Conservation (phyloP, 1,140 invertebrate genomes). For the Atta texana region DNA sequence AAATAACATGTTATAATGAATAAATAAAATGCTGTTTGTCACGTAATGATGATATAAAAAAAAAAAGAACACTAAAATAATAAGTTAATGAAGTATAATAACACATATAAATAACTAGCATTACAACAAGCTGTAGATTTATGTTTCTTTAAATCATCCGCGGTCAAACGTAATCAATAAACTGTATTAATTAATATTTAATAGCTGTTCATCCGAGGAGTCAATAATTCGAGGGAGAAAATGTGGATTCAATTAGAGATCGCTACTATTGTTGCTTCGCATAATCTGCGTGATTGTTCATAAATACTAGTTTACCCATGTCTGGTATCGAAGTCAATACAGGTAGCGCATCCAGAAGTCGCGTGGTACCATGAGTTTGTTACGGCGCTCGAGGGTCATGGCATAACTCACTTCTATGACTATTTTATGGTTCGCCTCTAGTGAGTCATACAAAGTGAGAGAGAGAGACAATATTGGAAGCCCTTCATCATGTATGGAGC, state of each 20-base stretch:
- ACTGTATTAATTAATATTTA: conserved; percentile 20
- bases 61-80: not conserved
- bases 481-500: conserved; percentile 78
- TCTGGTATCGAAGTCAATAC: conserved; percentile 27
- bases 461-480: conserved; percentile 79
- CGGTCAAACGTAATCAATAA: conserved; percentile 9
- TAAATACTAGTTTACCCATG: conserved; percentile 13
- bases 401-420: conserved; percentile 79
- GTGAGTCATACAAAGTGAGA: conserved; percentile 78
- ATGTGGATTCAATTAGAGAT: conserved; percentile 31
- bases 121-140: conserved; percentile 23
- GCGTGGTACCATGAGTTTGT: conserved; percentile 62
- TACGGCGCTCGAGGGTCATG: conserved; percentile 69
- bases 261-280: not conserved
- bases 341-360: conserved; percentile 59
- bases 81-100: conserved; percentile 16
- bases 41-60: not conserved
- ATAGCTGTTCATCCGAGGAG: conserved; percentile 14
- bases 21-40: not conserved
- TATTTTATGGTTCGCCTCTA: conserved; percentile 80
- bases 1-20: not conserved
- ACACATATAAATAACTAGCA: not conserved
- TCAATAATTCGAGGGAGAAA: conserved; percentile 24
- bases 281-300: conserved; percentile 33
- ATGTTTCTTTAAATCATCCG: conserved; percentile 19